phyloP scores from a whole-genome alignment of 1,140 invertebrate species.

The Cylas formicarius region DNA sequence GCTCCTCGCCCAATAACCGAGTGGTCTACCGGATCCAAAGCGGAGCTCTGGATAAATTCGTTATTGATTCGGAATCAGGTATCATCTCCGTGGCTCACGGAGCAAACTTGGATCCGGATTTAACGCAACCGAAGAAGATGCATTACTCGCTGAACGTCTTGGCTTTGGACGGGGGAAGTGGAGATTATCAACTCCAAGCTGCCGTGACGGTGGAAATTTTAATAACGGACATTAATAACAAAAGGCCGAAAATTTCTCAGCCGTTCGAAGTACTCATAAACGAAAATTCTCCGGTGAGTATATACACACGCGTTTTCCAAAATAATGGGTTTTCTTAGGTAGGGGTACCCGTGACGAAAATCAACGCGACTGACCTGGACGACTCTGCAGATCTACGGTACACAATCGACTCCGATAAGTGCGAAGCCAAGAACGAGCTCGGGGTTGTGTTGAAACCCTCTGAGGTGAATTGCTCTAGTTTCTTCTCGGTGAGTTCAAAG shows the following conservation, averaged over 20 bases:
- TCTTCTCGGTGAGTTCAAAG: slow-evolving; percentile 66
- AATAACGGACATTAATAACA: slow-evolving; percentile 88
- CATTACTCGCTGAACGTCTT: slow-evolving; percentile 61
- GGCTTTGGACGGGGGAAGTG: slow-evolving; percentile 82
- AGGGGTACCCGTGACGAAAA: slow-evolving; percentile 58
- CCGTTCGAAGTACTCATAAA: slow-evolving; percentile 58
- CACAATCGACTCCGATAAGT: slow-evolving; percentile 59
- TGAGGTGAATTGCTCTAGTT: slow-evolving; percentile 65
- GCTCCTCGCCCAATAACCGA: slow-evolving; percentile 77
- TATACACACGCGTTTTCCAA: neutral
- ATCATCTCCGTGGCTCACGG: slow-evolving; percentile 78
- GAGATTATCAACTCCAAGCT: slow-evolving; percentile 63
- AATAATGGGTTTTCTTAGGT: slow-evolving; percentile 46
- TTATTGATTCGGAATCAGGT: slow-evolving; percentile 75
- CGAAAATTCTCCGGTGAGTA: slow-evolving; percentile 67
- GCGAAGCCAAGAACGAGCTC: slow-evolving; percentile 74
- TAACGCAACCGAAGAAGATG: slow-evolving; percentile 65
- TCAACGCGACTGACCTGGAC: slow-evolving; percentile 73
- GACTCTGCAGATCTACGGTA: slow-evolving; percentile 68
- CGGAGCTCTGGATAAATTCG: slow-evolving; percentile 87
- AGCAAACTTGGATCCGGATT: slow-evolving; percentile 81
- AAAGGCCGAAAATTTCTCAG: slow-evolving; percentile 66
- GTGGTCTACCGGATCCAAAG: slow-evolving; percentile 81
- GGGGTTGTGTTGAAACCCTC: slow-evolving; percentile 58
- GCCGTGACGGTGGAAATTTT: slow-evolving; percentile 72